Evolutionary conservation across 2,888 invertebrate species (phyloP), one percentile per base, ranked within the genome.

Genomic region (Chaetogeoica ovagalla): DNA sequence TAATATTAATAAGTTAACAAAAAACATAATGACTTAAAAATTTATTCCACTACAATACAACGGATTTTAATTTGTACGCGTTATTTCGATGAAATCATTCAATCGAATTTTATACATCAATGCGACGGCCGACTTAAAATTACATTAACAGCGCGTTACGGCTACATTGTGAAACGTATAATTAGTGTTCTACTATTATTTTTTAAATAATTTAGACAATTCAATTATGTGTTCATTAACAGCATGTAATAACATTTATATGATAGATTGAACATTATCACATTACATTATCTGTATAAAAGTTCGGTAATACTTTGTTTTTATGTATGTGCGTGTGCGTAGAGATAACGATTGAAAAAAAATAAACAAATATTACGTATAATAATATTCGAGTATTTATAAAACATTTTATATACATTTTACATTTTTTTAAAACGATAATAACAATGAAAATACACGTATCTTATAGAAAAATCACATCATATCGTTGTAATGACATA

Each of bases 401-500:
- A 55, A 55, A 69, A 9, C 65, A 65, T 5, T 65, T 39, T 63
- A 55, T 60, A 48, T 66, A 21, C 19, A 52, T 55, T 63, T 52
- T 21, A n/a, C 37, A 55, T 63, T n/a, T 63, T 73, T 74, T n/a
- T 21, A 55, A 21, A 15, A 74, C 37, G 15, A 55, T 4, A 63
- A 74, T 65, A 74, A 74, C 63, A 65, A 55, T 11, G 21, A 63
- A 52, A 63, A 52, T 37, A 63, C 7, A 2, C 43, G 43, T 63
- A 52, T 73, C 30, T 52, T 7, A 2, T 30, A 52, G 55, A 37
- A n/a, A 55, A 74, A 65, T 43, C 43, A 65, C 37, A 63, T 63
- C 37, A 60, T 62, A 62, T 60, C 2, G 3, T 23, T 39, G n/a
- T n/a, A n/a, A n/a, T n/a, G n/a, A n/a, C n/a, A n/a, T n/a, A n/a